Conservation (phyloP, 2,113 vertebrate genomes). For the Gopherus flavomarginatus region DNA sequence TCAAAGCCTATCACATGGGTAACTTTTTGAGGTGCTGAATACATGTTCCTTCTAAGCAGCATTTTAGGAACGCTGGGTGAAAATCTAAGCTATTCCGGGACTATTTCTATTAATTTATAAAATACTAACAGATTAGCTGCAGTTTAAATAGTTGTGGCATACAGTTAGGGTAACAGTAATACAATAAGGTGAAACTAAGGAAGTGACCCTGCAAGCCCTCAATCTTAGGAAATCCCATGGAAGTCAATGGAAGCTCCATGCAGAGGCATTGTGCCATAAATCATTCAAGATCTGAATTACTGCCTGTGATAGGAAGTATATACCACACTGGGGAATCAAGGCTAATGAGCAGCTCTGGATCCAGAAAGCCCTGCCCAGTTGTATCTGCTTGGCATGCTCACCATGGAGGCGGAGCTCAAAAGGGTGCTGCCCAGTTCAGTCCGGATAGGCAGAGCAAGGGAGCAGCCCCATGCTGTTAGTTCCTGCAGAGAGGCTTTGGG, state of each 20-base stretch:
- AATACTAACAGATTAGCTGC: neutral
- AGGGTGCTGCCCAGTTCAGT: neutral
- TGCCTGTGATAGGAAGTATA: neutral
- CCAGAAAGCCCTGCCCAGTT: neutral
- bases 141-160: neutral
- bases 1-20: neutral
- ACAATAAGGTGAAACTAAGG: rapidly evolving
- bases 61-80: neutral
- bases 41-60: neutral
- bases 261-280: conserved; percentile 33
- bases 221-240: conserved; percentile 25
- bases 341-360: neutral
- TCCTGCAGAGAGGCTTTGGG: neutral
- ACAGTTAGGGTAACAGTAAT: neutral
- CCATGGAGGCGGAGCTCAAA: neutral
- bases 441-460: neutral
- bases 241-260: neutral
- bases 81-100: neutral
- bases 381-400: neutral
- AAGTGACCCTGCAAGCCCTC: conserved; percentile 18
- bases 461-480: neutral
- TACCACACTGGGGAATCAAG: neutral
- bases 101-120: neutral
- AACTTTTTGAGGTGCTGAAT: neutral
- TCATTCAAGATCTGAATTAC: conserved; percentile 57